A percentile compares a stretch with the other conserved stretches of the same genome.
Conservation (phyloP, 2,113 vertebrate species). For the Otolemur garnettii region DNA sequence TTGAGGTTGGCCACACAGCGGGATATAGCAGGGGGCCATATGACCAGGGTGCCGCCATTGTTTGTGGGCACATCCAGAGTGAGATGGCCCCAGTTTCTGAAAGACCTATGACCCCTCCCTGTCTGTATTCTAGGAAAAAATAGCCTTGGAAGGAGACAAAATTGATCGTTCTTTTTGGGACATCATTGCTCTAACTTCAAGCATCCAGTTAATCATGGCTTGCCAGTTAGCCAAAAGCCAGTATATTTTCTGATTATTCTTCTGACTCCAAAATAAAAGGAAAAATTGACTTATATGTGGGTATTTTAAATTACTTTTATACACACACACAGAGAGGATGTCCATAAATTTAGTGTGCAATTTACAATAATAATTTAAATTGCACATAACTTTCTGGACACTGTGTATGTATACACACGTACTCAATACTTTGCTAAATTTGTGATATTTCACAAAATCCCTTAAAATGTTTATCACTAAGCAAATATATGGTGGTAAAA, state of each 20-base stretch:
- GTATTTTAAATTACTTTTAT: background rate
- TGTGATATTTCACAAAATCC: background rate
- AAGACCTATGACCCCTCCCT: background rate
- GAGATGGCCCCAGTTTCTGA: background rate
- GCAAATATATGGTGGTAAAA: background rate
- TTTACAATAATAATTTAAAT: too few relatives aligned
- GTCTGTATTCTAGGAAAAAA: background rate
- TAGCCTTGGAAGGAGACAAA: background rate
- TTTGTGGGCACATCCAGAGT: background rate
- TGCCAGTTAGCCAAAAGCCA: background rate
- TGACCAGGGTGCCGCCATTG: background rate
- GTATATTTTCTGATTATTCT: constrained; percentile 19
- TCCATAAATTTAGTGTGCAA: too few relatives aligned
- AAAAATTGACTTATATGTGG: background rate
- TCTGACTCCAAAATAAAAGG: background rate
- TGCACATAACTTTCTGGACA: too few relatives aligned
- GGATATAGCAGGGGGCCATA: accelerated
- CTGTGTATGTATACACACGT: too few relatives aligned
- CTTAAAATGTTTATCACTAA: background rate
- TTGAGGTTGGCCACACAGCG: background rate
- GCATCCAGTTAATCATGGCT: background rate
- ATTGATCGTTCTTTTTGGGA: background rate
- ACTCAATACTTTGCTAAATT: background rate
- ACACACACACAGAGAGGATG: too few relatives aligned
- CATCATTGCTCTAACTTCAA: background rate